These are phyloP conservation scores for Alviniconcha marisindica DNA, from an alignment of 1,140 invertebrate genomes.

Conservation along the genomic window DNA sequence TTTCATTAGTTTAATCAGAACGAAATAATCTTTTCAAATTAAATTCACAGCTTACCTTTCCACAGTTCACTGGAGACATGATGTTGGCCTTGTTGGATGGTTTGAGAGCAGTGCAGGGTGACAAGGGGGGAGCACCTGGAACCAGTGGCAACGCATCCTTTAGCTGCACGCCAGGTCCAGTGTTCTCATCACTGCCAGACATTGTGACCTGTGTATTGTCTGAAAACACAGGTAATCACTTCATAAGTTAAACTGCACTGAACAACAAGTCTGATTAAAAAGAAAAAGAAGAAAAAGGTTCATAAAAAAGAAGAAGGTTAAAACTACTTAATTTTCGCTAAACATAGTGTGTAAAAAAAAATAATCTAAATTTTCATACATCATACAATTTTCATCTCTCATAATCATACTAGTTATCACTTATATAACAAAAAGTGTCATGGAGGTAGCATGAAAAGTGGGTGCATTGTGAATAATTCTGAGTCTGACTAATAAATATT, in stretches of 20 bases:
- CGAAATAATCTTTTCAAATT: not conserved
- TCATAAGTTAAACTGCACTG: not conserved
- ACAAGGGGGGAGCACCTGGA: not conserved
- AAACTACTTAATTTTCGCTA: too few relatives aligned
- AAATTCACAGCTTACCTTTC: not conserved
- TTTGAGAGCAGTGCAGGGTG: not conserved
- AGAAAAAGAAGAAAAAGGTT: not conserved
- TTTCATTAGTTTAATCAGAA: not conserved
- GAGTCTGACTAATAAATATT: too few relatives aligned
- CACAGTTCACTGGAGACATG: not conserved
- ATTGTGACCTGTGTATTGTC: not conserved
- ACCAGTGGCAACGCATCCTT: not conserved
- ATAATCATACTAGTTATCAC: too few relatives aligned
- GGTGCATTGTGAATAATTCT: not conserved
- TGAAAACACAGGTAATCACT: not conserved
- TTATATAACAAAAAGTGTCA: too few relatives aligned
- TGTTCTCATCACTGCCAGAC: not conserved
- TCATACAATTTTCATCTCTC: not conserved
- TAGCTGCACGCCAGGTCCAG: not conserved
- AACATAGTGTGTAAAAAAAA: not conserved
- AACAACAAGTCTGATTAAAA: not conserved
- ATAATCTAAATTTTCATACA: not conserved
- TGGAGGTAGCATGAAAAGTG: not conserved
- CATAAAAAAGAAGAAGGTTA: not conserved
- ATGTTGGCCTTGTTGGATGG: constrained; percentile 27